Base-by-base conservation (phyloP, 2,888 invertebrate genomes). In the Clunio marinus region DNA sequence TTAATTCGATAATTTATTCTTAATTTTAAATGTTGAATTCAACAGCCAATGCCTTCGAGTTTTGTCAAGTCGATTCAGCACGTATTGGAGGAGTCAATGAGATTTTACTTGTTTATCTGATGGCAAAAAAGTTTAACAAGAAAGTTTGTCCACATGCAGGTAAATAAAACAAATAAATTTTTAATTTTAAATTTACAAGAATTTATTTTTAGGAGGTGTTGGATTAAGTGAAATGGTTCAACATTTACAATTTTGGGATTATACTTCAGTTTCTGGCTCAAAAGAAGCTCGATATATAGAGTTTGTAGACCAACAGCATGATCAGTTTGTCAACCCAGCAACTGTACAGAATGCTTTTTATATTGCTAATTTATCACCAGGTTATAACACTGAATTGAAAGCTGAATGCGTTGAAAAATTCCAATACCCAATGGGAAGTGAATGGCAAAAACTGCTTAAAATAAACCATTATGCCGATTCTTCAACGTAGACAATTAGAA, bases 111-210 rank as follows among this genome's bases (percentile, higher is more conserved):
- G 90, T 95, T 13, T 91, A 93, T 74, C 82, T 96, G 4, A 91
- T 96, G 92, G 94, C 95, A 1, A 83, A 87, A 25, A 94, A 93
- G 80, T 81, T 89, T 35, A 84, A 86, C 75, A 93, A 94, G 15
- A 92, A 92, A 74, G 92, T 96, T 1, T 94, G 93, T 76, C 95
- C 96, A 0, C 95, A 96, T 80, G 94, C 93, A 70, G 96, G 95
- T n/a, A 41, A 13, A 41, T n/a, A 7, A n/a, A 3, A 41, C 3
- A 10, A 2, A 7, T 7, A 41, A 13, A 10, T 41, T 7, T 10
- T 41, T 41, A 7, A 41, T 41, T 41, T 32, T 32, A 10, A 32
- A 10, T 7, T 10, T 32, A 10, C 4, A 7, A 7, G 5, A 32
- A 10, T 7, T 32, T 32, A 7, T 32, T 32, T 32, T 32, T 32